Percentiles rank a stretch among this genome's conserved stretches.
Conservation (phyloP, 2,113 vertebrate genomes). For the Thalassoma bifasciatum region DNA sequence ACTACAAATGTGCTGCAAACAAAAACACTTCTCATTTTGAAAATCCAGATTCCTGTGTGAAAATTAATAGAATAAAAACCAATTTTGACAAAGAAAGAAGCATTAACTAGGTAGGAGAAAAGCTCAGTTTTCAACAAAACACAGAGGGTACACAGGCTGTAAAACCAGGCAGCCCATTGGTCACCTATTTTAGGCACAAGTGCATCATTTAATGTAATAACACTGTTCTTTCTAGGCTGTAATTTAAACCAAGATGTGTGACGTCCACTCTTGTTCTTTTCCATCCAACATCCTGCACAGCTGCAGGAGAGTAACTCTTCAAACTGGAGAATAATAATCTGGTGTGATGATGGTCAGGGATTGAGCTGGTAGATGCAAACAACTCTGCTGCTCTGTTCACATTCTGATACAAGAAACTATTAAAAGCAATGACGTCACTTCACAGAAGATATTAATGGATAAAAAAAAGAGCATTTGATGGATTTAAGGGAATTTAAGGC, state of each 20-base stretch:
- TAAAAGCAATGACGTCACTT: constrained; percentile 32
- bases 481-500: constrained; percentile 46
- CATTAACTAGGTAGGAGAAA: no score
- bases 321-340: constrained; percentile 8
- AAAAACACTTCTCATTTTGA: no score
- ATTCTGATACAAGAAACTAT: constrained; percentile 9
- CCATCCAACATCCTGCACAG: neutral
- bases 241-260: neutral
- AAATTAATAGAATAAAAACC: no score
- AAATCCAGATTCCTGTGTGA: no score
- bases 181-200: no score
- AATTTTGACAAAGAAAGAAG: no score
- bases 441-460: neutral
- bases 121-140: no score
- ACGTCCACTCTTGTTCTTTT: no score
- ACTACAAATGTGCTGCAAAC: no score
- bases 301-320: neutral
- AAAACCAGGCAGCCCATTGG: no score
- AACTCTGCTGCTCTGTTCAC: constrained; percentile 42
- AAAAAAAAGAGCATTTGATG: neutral
- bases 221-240: neutral
- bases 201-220: no score
- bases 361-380: constrained; percentile 19
- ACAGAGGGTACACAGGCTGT: no score
- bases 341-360: constrained; percentile 10